Evolutionary conservation across 2,888 invertebrate genomes (phyloP), one percentile per base, ranked within the genome.

Genomic region (Ormyrus thymus): DNA sequence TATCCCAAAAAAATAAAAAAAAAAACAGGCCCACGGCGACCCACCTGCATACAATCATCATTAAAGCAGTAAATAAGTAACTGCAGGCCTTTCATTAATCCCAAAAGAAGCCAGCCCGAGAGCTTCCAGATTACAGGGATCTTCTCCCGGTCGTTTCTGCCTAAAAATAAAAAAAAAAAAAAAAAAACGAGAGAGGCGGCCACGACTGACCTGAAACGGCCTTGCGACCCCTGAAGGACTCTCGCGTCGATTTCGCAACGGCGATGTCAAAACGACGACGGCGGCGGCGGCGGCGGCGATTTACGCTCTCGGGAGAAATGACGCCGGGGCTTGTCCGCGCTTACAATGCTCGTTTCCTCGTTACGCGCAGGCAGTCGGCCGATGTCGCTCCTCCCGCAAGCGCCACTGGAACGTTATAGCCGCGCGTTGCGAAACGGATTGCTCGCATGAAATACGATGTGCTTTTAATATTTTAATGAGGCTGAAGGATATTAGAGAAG

Each of bases 211-310:
- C 62, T 55, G 72, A 53, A 72, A 72, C 73, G 73, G 56, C 73
- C 73, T 73, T 73, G 73, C 65, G 73, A 73, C 64, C 73, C 56
- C 73, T 29, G 73, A 73, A 73, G 73, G 73, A 73, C 73, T 73
- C 62, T 43, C 5, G 11, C 45, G 50, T 1, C 29, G 29, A 51
- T 71, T 71, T 59, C 71, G 71, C 58, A 71, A 71, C 7, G 56
- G 15, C 10, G 58, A 70, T 70, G 58, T 45, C 70, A 68, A 68
- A 68, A 68, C 51, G 68, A 46, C 56, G 13, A 46, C 6, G 45
- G 46, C 46, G 56, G n/a, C n/a, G n/a, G n/a, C n/a, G n/a, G n/a
- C n/a, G 13, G 55, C 6, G 45, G 46, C 46, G 56, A 68, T 68
- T 55, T 56, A 43, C 56, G 8, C 46, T 11, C 6, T 8, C 1